A percentile compares a stretch with the other conserved stretches of the same genome.
phyloP scores from a whole-genome alignment of 2,888 invertebrate species.

The Diloba caeruleocephala region DNA sequence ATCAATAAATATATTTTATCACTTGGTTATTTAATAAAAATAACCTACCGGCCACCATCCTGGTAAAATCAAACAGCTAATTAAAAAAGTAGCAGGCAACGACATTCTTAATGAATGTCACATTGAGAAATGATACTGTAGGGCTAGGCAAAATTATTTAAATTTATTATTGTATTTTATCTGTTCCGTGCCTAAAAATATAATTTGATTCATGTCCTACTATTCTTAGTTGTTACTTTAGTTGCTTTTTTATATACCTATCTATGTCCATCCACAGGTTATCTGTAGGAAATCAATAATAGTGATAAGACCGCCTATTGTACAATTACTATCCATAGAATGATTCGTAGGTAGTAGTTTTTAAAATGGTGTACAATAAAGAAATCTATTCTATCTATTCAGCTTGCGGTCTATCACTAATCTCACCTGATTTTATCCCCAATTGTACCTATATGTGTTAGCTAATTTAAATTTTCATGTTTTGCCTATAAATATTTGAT shows the following conservation, averaged over 20 bases:
- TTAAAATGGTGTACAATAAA: too few relatives aligned
- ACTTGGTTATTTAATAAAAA: conserved; percentile 6
- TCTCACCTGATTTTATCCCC: too few relatives aligned
- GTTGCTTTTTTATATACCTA: too few relatives aligned
- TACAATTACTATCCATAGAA: too few relatives aligned
- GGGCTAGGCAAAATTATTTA: conserved; percentile 1
- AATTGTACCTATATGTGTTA: not conserved
- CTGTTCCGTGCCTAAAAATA: not conserved
- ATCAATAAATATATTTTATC: conserved; percentile 25
- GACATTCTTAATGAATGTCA: conserved; percentile 49
- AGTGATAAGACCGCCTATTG: too few relatives aligned
- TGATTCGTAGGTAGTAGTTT: too few relatives aligned
- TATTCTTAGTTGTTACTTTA: too few relatives aligned
- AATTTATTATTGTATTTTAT: not conserved
- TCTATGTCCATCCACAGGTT: too few relatives aligned
- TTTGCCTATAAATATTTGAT: conserved; percentile 25
- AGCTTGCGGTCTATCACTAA: too few relatives aligned
- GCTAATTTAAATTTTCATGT: conserved; percentile 6
- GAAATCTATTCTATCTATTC: too few relatives aligned
- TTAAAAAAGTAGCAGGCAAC: conserved; percentile 4
- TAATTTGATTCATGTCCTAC: not conserved
- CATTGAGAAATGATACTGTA: conserved; percentile 32
- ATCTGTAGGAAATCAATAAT: too few relatives aligned
- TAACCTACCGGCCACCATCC: not conserved
- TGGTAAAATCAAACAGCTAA: conserved; percentile 5